These are phyloP conservation scores for Falco berigora DNA, from an alignment of 2,797 vertebrate species.

Conservation along the genomic window DNA sequence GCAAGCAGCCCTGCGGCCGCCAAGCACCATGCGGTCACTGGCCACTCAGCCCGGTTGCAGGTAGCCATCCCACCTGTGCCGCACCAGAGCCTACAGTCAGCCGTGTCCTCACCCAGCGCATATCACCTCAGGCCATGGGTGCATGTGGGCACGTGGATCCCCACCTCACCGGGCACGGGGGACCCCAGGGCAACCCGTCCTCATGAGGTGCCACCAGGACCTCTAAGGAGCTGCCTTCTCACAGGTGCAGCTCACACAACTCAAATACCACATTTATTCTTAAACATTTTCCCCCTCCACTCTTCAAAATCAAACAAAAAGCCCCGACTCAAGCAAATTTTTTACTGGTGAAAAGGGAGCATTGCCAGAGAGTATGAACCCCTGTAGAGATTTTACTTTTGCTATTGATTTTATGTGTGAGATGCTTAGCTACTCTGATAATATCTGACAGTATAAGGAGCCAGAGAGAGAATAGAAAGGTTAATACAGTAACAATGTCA, in stretches of 20 bases:
- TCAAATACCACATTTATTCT: background rate
- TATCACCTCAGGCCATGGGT: too few species aligned
- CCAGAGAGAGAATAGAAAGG: slow-evolving; percentile 31
- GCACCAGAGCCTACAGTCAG: background rate
- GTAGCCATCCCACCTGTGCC: fast-evolving
- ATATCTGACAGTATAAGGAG: slow-evolving; percentile 21
- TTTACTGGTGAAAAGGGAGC: background rate
- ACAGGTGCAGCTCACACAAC: fast-evolving
- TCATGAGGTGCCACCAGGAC: fast-evolving
- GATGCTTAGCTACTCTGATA: slow-evolving; percentile 27
- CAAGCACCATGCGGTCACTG: fast-evolving
- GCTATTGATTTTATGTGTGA: slow-evolving; percentile 53
- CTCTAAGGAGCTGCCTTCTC: background rate
- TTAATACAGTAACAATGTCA: slow-evolving; percentile 5
- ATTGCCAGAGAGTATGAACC: slow-evolving; percentile 17
- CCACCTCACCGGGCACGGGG: fast-evolving
- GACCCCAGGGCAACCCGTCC: background rate
- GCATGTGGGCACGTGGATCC: fast-evolving
- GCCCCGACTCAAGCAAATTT: background rate
- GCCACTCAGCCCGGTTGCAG: background rate
- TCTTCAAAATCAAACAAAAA: background rate
- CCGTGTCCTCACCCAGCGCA: fast-evolving
- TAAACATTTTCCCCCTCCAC: background rate
- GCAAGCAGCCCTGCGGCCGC: background rate
- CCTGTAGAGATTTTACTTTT: slow-evolving; percentile 52